Evolutionary conservation across 2,797 vertebrate species (phyloP).

Genomic region (Sebastes kiyomatsui): DNA sequence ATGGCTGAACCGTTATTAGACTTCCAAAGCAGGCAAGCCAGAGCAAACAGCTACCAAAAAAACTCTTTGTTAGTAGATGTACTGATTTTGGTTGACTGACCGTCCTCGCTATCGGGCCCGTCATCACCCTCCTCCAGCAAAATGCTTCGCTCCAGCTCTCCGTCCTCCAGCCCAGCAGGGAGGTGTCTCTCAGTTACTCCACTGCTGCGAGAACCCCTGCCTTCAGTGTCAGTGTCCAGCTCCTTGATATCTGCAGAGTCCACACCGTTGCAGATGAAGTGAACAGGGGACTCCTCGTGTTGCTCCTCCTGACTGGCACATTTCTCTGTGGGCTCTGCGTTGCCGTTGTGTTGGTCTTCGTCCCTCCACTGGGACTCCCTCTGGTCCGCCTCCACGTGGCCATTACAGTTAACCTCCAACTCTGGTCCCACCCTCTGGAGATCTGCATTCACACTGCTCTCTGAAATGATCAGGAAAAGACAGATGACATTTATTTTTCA

Average conservation of each 20-base stretch:
- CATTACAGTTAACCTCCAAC: conserved; percentile 90
- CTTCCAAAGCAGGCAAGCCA: not conserved
- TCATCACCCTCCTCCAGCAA: conserved; percentile 58
- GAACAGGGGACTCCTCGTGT: conserved; percentile 28
- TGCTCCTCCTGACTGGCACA: conserved; percentile 44
- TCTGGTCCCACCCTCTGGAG: conserved; percentile 73
- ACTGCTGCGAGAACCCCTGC: conserved; percentile 29
- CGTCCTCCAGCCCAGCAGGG: conserved; percentile 57
- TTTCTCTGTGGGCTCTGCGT: conserved; percentile 51
- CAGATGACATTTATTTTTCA: not conserved
- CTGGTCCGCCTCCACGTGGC: conserved; percentile 78
- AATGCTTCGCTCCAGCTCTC: conserved; percentile 60
- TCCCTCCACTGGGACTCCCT: conserved; percentile 62
- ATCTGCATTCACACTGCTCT: conserved; percentile 50
- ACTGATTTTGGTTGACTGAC: conserved; percentile 64
- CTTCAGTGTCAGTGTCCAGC: conserved; percentile 53
- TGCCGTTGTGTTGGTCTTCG: conserved; percentile 83
- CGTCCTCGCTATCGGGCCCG: conserved; percentile 60
- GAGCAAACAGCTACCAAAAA: not conserved
- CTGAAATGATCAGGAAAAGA: conserved; percentile 44
- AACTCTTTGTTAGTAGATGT: not conserved
- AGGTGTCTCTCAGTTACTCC: conserved; percentile 31
- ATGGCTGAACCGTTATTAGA: not conserved
- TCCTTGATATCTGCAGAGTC: conserved; percentile 56
- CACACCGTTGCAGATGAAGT: conserved; percentile 73